Conservation (phyloP, 2,888 invertebrate species). For the Apocheima hispidaria region DNA sequence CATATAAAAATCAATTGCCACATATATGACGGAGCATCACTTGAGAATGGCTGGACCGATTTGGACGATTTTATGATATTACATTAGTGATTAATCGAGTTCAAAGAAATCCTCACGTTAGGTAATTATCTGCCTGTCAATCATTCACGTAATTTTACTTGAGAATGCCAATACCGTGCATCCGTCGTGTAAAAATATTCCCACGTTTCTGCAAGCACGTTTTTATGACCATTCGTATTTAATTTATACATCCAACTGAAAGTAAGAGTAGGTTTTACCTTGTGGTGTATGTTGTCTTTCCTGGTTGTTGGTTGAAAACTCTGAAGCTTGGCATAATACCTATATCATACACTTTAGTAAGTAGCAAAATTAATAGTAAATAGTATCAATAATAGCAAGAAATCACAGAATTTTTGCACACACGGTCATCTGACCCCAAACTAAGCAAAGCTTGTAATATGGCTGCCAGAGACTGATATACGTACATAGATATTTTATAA, state of each 20-base stretch:
- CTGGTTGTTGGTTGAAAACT: neutral
- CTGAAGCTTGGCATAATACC: too few species aligned
- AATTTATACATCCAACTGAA: conserved; percentile 17
- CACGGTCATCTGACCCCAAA: too few species aligned
- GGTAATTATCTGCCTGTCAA: conserved; percentile 28
- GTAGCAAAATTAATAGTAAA: too few species aligned
- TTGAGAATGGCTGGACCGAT: too few species aligned
- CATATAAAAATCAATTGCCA: too few species aligned
- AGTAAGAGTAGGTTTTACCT: conserved; percentile 4
- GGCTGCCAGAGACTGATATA: too few species aligned
- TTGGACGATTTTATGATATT: neutral
- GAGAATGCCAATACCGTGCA: conserved; percentile 38
- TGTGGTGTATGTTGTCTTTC: neutral
- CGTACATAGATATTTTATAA: too few species aligned
- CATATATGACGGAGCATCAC: too few species aligned
- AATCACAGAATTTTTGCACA: too few species aligned
- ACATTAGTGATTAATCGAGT: neutral
- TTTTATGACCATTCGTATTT: conserved; percentile 24
- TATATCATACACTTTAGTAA: too few species aligned
- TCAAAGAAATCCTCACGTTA: conserved; percentile 39
- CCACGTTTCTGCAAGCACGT: conserved; percentile 52
- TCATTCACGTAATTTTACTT: conserved; percentile 52
- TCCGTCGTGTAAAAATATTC: conserved; percentile 48
- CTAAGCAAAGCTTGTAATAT: too few species aligned
- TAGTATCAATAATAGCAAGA: too few species aligned